Evolutionary conservation across 2,797 vertebrate species (phyloP), one percentile per base, ranked within the genome.

Genomic region (Chrosomus eos): DNA sequence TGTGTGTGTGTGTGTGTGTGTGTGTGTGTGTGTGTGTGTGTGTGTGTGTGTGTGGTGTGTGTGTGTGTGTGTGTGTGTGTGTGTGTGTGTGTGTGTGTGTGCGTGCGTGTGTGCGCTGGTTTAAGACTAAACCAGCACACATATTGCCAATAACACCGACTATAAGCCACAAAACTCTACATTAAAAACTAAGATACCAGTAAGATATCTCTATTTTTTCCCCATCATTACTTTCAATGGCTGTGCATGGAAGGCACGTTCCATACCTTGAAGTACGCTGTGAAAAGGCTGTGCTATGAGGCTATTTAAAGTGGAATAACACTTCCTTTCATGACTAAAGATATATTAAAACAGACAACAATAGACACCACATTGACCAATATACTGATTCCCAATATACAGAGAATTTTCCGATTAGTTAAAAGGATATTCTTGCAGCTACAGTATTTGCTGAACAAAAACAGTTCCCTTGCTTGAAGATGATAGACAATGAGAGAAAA

Each of bases 261-360:
- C 16, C 40, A 14, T 66, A n/a, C 40, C 68, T 62, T 21, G 11
- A 77, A 62, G 7, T 71, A 33, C n/a, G 7, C 60, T 31, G 28
- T 43, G 53, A 38, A 23, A 53, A 31, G 16, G 23, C 19, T 68
- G 40, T 48, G 64, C 36, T n/a, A 19, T n/a, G 53, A 64, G 48
- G 64, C 38, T 48, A 85, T 81, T 81, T 78, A 75, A 85, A 82
- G 67, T 64, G 19, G 64, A 36, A 82, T 36, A 66, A 53, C 21
- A 76, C 31, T 36, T 66, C 7, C 23, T 66, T 43, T 67, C n/a
- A 58, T 60, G 23, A 62, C 13, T 55, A 60, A 76, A 58, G 33
- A 76, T 13, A 71, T 67, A 40, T 43, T 33, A 19, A 23, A 78
- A 21, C 67, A 60, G 26, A 53, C 33, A 45, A 40, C 60, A 79